A percentile compares a stretch with the other conserved stretches of the same genome.
Conservation (phyloP, 1,140 invertebrate species). For the Halesus radiatus region DNA sequence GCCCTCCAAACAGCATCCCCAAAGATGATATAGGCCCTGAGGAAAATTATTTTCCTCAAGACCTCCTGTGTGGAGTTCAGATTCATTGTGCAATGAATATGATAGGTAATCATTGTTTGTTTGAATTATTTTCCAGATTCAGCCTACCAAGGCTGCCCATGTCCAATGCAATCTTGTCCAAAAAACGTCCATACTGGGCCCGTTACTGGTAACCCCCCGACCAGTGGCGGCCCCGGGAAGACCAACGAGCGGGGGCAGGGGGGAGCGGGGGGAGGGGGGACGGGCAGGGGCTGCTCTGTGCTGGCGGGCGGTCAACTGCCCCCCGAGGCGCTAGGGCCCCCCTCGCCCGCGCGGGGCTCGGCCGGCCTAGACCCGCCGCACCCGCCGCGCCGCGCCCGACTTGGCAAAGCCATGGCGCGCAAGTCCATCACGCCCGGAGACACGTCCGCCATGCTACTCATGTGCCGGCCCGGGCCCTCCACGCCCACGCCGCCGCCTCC, state of each 20-base stretch:
- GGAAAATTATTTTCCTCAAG: too few relatives aligned
- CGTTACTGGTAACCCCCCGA: slow-evolving; percentile 87
- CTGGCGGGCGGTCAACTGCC: slow-evolving; percentile 60
- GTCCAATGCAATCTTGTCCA: slow-evolving; percentile 92
- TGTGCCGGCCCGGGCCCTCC: slow-evolving; percentile 61
- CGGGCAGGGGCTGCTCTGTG: slow-evolving; percentile 57
- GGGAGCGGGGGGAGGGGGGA: slow-evolving; percentile 72
- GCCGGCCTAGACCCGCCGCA: slow-evolving; percentile 74
- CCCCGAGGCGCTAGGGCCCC: slow-evolving; percentile 77
- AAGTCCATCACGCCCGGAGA: slow-evolving; percentile 69
- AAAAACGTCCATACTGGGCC: slow-evolving; percentile 97
- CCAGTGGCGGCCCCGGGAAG: slow-evolving; percentile 66
- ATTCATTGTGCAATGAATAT: too few relatives aligned
- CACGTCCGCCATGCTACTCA: slow-evolving; percentile 63
- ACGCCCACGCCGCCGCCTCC: slow-evolving; percentile 49
- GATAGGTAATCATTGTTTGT: not conserved
- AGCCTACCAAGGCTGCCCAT: slow-evolving; percentile 81
- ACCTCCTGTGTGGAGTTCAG: too few relatives aligned
- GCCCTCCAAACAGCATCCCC: too few relatives aligned
- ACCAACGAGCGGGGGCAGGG: slow-evolving; percentile 60
- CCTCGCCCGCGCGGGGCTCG: slow-evolving; percentile 77
- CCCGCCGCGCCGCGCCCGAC: slow-evolving; percentile 72
- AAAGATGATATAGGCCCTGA: too few relatives aligned
- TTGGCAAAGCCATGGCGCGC: slow-evolving; percentile 78
- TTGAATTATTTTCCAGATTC: slow-evolving; percentile 65